Percentiles rank a stretch among this genome's conserved stretches.
These are phyloP conservation scores for Etheostoma nigrum DNA, from an alignment of 2,797 vertebrate species.

Conservation along the genomic window DNA sequence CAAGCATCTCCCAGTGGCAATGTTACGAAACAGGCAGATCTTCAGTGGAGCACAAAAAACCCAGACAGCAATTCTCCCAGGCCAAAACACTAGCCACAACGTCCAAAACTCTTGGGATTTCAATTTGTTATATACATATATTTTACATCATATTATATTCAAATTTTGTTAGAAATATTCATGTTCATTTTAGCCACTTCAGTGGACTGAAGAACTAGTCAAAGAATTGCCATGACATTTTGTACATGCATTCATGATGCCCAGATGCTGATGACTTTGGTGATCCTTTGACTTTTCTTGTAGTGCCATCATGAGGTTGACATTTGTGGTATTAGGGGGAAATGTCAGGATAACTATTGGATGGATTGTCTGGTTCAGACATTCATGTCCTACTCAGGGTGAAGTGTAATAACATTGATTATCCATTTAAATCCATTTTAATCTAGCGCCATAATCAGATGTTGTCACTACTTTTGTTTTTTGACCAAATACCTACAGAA, in stretches of 20 bases:
- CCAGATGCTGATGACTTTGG: neutral
- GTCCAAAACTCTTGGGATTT: conserved; percentile 3
- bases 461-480: no score
- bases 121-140: neutral
- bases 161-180: neutral
- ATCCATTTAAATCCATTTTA: neutral
- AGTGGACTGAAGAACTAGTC: neutral
- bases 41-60: conserved; percentile 49
- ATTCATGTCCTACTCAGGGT: neutral
- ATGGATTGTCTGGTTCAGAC: neutral
- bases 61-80: conserved; percentile 42
- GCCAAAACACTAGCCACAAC: conserved; percentile 16
- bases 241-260: neutral
- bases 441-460: no score
- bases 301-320: neutral
- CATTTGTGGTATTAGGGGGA: neutral
- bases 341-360: conserved; percentile 1
- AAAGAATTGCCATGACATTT: neutral
- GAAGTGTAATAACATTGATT: neutral
- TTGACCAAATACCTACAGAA: no score
- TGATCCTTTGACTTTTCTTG: neutral
- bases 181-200: neutral
- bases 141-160: neutral
- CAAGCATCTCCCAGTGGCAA: conserved; percentile 68
- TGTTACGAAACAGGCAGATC: conserved; percentile 65